Evolutionary conservation across 2,888 invertebrate genomes (phyloP).

Genomic region (Allophyes oxyacanthae): DNA sequence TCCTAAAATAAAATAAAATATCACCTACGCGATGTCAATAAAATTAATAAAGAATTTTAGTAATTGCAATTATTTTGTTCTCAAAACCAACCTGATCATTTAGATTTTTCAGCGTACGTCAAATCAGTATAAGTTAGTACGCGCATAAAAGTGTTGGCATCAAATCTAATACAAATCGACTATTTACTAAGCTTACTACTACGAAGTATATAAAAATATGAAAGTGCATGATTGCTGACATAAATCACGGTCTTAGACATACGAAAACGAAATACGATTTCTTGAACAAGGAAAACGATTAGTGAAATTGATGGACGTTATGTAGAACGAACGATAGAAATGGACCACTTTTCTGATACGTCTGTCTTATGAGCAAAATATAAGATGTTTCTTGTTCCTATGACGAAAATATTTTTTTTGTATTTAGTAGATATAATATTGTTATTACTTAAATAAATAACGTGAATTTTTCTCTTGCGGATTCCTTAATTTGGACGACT

Average conservation of each 20-base stretch:
- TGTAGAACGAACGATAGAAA: conserved; percentile 8
- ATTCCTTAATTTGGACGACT: neutral
- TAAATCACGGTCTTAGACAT: conserved; percentile 31
- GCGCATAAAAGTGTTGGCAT: conserved; percentile 39
- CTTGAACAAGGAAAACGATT: conserved; percentile 25
- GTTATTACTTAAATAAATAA: no score
- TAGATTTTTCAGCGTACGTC: neutral
- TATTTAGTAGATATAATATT: neutral
- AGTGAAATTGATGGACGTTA: conserved; percentile 35
- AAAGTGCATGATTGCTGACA: conserved; percentile 27
- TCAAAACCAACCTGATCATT: conserved; percentile 12
- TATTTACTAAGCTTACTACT: conserved; percentile 36
- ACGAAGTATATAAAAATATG: conserved; percentile 26
- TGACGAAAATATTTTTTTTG: neutral
- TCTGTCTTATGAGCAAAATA: conserved; percentile 9
- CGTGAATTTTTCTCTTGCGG: neutral
- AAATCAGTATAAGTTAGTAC: conserved; percentile 10
- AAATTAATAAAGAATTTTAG: conserved; percentile 6
- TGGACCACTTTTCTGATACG: conserved; percentile 4
- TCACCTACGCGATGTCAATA: neutral
- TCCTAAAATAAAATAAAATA: no score
- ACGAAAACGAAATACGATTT: conserved; percentile 21
- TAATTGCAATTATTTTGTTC: neutral
- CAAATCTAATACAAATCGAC: conserved; percentile 29
- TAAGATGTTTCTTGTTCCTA: neutral